Conservation (phyloP, 2,113 vertebrate species). For the Notiomystis cincta region DNA sequence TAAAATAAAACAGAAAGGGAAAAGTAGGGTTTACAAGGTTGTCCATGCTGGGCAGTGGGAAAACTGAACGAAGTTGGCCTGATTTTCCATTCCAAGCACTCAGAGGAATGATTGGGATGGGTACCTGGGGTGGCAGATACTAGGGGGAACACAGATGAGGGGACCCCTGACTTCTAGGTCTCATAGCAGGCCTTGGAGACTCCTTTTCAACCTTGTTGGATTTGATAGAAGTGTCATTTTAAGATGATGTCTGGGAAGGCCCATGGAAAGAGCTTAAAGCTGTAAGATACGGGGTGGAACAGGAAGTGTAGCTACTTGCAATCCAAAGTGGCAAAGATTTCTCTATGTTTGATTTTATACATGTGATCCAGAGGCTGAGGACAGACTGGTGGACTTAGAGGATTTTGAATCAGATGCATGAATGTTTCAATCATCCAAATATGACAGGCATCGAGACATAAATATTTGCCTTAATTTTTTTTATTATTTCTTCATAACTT, state of each 20-base stretch:
- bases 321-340: background rate
- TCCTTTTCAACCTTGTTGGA: background rate
- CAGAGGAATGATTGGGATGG: background rate
- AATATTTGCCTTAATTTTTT: background rate
- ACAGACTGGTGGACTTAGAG: background rate
- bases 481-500: background rate
- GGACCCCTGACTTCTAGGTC: background rate
- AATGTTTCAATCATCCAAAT: background rate
- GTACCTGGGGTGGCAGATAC: background rate
- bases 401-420: background rate
- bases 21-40: conserved; percentile 13
- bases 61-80: background rate
- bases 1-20: conserved; percentile 59
- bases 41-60: background rate
- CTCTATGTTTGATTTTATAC: background rate
- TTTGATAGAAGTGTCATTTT: background rate
- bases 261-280: background rate
- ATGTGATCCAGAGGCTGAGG: background rate
- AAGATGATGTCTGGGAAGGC: background rate
- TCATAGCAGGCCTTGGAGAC: background rate
- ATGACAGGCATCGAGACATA: background rate
- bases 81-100: background rate
- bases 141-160: background rate
- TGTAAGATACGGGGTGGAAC: background rate
- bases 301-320: background rate